Evolutionary conservation across 2,113 vertebrate species (phyloP), one percentile per base, ranked within the genome.

Genomic region (Lates calcarifer): DNA sequence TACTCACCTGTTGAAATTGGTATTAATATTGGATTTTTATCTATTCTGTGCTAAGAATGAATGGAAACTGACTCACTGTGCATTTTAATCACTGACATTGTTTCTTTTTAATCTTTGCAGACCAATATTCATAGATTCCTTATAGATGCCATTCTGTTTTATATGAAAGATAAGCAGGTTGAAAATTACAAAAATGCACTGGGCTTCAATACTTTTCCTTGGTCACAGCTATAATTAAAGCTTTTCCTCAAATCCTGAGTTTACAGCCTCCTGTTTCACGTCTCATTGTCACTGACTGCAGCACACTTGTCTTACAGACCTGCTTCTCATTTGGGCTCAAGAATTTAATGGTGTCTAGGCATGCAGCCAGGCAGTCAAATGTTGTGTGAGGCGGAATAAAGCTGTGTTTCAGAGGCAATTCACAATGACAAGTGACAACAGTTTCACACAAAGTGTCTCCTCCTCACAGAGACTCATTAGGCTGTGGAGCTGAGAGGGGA

Each of bases 371-470:
- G 74, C 84, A 86, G 87, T 89, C 81, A 80, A 84, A 88, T 81
- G 75, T 67, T 86, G 83, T 81, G 83, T 61, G 74, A 87, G 81
- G 74, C 24, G 13, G 61, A 75, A 83, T 77, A 64, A 80, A 85
- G 82, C 67, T 75, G 83, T 73, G 75, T 88, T 89, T 89, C 76
- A 77, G 65, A 84, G 66, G 85, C 77, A 76, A 89, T 87, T 90
- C 83, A 82, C 84, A 80, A 76, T 88, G 89, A 92, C 88, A 83
- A 92, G 91, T 90, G 86, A 89, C 90, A 85, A 87, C 90, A 87
- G 85, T 88, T 89, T 91, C 76, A 84, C 83, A 89, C 71, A 92
- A 84, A 82, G 74, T 76, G 79, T 74, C 76, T 81, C 72, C 79
- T 81, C 74, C 55, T 79, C 71, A 74, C 83, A 84, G 79, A 78